Conservation (phyloP, 2,888 invertebrate genomes). For the Uropetala carovei region DNA sequence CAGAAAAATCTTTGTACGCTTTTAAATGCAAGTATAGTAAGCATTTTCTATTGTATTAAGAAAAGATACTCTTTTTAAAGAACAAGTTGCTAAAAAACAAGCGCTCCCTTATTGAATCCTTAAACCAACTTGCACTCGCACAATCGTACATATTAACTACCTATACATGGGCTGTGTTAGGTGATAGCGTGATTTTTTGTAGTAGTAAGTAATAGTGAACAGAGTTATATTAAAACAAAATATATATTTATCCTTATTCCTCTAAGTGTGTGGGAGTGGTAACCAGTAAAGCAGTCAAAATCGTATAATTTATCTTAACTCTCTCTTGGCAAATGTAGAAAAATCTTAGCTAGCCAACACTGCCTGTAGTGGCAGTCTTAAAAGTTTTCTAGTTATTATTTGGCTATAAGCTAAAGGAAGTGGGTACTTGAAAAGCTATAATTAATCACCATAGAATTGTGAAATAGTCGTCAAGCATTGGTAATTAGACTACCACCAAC, state of each 20-base stretch:
- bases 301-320: conserved; percentile 47
- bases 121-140: conserved; percentile 58
- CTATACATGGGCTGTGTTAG: conserved; percentile 64
- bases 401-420: conserved; percentile 18
- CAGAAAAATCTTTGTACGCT: conserved; percentile 36
- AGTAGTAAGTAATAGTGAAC: conserved; percentile 33
- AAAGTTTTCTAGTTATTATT: conserved; percentile 4
- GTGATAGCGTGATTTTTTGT: conserved; percentile 53
- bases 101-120: conserved; percentile 37
- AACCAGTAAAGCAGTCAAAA: conserved; percentile 23
- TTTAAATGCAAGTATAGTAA: conserved; percentile 40
- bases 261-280: conserved; percentile 38
- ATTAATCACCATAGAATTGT: conserved; percentile 19
- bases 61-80: conserved; percentile 7
- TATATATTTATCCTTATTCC: conserved; percentile 51
- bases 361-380: conserved; percentile 12
- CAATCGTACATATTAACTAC: conserved; percentile 60
- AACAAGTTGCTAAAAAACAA: conserved; percentile 9
- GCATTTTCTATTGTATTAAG: conserved; percentile 26
- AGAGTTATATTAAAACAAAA: conserved; percentile 11
- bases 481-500: not conserved
- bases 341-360: conserved; percentile 29
- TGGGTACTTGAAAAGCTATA: not conserved
- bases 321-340: conserved; percentile 27
- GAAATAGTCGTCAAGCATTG: not conserved